These are phyloP conservation scores for Pterostichus niger DNA, from an alignment of 2,888 invertebrate species.

Conservation along the genomic window DNA sequence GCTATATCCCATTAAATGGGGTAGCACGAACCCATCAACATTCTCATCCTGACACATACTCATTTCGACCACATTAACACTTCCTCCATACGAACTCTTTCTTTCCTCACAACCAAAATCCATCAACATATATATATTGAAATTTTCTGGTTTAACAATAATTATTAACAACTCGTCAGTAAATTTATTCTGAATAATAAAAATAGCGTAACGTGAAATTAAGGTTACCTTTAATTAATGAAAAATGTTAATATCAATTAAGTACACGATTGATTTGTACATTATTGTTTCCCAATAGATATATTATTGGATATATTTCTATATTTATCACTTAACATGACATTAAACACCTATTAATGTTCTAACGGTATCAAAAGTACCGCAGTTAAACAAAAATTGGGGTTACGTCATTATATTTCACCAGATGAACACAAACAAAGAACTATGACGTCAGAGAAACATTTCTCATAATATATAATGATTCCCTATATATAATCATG, in stretches of 20 bases:
- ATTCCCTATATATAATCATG: conserved; percentile 16
- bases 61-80: too few species aligned
- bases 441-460: background rate
- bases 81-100: too few species aligned
- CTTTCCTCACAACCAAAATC: too few species aligned
- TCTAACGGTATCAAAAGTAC: conserved; percentile 34
- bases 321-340: conserved; percentile 6
- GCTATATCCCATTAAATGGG: too few species aligned
- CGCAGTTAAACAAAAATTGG: conserved; percentile 7
- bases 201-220: conserved; percentile 23
- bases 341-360: conserved; percentile 16
- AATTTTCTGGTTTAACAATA: too few species aligned
- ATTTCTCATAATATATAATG: conserved; percentile 14
- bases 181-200: background rate
- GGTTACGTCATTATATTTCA: background rate
- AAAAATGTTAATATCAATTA: conserved; percentile 1
- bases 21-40: too few species aligned
- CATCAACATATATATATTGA: too few species aligned
- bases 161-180: too few species aligned
- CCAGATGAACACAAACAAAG: conserved; percentile 4
- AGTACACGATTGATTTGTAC: too few species aligned
- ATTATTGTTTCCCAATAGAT: conserved; percentile 21
- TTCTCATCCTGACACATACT: too few species aligned
- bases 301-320: background rate
- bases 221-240: conserved; percentile 16